phyloP scores from a whole-genome alignment of 2,888 invertebrate genomes.

The Cecidostiba fungosa region DNA sequence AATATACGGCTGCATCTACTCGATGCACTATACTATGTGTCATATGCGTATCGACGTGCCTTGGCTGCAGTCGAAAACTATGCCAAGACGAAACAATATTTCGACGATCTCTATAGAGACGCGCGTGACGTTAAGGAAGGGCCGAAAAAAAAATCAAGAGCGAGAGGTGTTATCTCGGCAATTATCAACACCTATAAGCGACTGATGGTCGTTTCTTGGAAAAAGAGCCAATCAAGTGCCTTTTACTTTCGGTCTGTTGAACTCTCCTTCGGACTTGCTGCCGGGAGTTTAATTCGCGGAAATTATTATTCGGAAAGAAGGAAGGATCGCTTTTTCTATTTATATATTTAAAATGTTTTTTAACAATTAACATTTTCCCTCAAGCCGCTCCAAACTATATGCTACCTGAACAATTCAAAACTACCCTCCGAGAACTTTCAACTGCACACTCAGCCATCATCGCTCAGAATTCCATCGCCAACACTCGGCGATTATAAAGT shows the following conservation, averaged over 20 bases:
- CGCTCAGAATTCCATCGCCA: not conserved
- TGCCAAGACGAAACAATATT: too few species aligned
- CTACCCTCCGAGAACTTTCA: not conserved
- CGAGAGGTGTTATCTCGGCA: constrained; percentile 33
- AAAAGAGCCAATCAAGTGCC: not conserved
- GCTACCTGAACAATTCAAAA: not conserved
- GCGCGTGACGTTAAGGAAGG: not conserved
- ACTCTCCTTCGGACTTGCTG: not conserved
- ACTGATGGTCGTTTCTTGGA: not conserved
- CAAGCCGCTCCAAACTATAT: too few species aligned
- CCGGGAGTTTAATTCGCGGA: not conserved
- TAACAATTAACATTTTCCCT: not conserved
- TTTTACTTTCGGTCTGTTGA: not conserved
- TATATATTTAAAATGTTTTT: not conserved
- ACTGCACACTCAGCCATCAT: not conserved
- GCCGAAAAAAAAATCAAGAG: too few species aligned
- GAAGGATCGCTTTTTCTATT: not conserved
- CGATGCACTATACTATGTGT: not conserved
- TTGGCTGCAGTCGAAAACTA: too few species aligned
- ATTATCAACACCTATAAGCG: constrained; percentile 48
- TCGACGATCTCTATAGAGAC: not conserved
- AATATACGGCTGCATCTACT: not conserved
- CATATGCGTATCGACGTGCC: not conserved
- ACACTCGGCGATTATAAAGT: constrained; percentile 30
- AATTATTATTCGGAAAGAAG: not conserved